These are phyloP conservation scores for Hoplostethus mediterraneus DNA, from an alignment of 2,797 vertebrate species.

Conservation along the genomic window DNA sequence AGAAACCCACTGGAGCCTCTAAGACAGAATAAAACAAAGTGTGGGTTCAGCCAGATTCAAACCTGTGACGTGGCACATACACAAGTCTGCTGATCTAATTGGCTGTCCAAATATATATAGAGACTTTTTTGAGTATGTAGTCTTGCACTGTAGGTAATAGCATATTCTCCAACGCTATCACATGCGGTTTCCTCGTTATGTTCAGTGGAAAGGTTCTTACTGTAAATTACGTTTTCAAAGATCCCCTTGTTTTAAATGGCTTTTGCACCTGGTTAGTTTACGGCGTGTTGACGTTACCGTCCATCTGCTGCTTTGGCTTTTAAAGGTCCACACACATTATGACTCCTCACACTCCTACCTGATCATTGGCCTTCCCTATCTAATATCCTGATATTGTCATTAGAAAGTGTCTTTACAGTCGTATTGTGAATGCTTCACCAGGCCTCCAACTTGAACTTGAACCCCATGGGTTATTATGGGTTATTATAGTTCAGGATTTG, in stretches of 20 bases:
- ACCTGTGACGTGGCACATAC: neutral
- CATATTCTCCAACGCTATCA: neutral
- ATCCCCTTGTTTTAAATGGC: neutral
- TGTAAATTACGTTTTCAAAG: neutral
- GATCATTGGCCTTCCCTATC: neutral
- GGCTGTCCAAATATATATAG: neutral
- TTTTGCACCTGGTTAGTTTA: slow-evolving; percentile 13
- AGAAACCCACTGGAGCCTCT: too few relatives aligned
- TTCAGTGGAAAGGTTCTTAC: neutral
- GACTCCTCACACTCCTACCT: neutral
- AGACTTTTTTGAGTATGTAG: neutral
- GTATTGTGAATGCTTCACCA: slow-evolving; percentile 3
- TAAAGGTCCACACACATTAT: neutral
- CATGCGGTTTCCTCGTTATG: neutral
- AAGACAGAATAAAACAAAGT: neutral
- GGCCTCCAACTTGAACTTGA: slow-evolving; percentile 5
- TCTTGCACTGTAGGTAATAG: neutral
- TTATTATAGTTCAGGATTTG: too few relatives aligned
- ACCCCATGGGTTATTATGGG: neutral
- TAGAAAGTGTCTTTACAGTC: neutral
- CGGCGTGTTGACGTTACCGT: neutral
- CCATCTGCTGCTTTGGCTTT: neutral
- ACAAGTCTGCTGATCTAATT: neutral
- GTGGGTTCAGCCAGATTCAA: neutral
- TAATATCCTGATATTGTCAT: neutral